Evolutionary conservation across 2,888 invertebrate genomes (phyloP).

Genomic region (Cheilosia vernalis): DNA sequence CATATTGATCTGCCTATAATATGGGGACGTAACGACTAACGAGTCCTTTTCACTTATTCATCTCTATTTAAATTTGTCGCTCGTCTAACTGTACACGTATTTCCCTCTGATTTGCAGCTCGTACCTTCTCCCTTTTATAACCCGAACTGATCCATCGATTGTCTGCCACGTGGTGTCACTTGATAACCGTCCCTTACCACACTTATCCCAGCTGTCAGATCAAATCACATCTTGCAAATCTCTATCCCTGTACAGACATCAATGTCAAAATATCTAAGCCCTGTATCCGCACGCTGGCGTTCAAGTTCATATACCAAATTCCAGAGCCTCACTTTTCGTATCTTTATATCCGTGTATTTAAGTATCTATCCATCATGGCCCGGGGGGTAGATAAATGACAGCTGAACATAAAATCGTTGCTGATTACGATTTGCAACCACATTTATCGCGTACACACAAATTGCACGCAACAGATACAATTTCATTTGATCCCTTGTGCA

Average conservation of each 20-base stretch:
- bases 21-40: no score
- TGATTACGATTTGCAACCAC: conserved; percentile 71
- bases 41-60: no score
- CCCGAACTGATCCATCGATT: no score
- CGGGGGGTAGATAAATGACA: conserved; percentile 50
- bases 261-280: not conserved
- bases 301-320: conserved; percentile 17
- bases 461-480: conserved; percentile 72
- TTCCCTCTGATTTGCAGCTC: no score
- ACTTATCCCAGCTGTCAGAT: no score
- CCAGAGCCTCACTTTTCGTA: conserved; percentile 51
- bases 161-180: no score
- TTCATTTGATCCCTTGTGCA: conserved; percentile 61
- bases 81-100: no score
- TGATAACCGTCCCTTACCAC: no score
- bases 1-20: no score
- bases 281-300: not conserved
- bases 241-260: not conserved
- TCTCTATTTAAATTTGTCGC: no score
- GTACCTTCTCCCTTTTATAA: no score
- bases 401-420: conserved; percentile 67
- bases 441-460: conserved; percentile 73
- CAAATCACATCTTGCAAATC: no score
- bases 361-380: conserved; percentile 66
- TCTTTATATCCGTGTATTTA: conserved; percentile 68